Evolutionary conservation across 2,113 vertebrate genomes (phyloP).

Genomic region (Paradoxurus hermaphroditus): DNA sequence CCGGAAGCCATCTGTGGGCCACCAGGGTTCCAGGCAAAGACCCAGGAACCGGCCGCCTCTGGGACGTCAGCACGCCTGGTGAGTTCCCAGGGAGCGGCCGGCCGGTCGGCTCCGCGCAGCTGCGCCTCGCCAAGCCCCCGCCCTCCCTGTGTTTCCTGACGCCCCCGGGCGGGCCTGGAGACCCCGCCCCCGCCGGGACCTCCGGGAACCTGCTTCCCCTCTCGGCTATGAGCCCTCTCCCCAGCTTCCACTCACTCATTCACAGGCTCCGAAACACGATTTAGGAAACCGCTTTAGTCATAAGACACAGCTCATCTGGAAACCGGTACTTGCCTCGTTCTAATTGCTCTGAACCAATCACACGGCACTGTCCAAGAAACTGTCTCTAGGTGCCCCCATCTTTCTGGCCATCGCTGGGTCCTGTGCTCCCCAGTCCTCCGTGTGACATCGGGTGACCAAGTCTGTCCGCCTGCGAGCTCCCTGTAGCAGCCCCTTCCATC

Average conservation of each 20-base stretch:
- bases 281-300: neutral
- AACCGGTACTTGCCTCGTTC: neutral
- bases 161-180: neutral
- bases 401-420: neutral
- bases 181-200: neutral
- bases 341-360: rapidly evolving
- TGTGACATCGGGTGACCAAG: too few species aligned
- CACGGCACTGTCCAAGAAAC: neutral
- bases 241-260: neutral
- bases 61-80: neutral
- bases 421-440: neutral
- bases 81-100: neutral
- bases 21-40: neutral
- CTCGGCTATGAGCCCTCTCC: neutral
- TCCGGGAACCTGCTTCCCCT: neutral
- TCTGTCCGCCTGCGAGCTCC: too few species aligned
- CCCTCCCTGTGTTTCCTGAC: neutral
- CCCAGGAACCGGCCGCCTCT: neutral
- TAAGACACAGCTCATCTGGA: neutral
- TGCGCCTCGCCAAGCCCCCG: neutral
- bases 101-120: rapidly evolving
- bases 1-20: neutral
- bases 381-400: neutral
- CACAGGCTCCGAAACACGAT: neutral
- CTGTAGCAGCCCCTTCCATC: rapidly evolving